A percentile compares a stretch with the other conserved stretches of the same genome.
phyloP scores from a whole-genome alignment of 2,797 vertebrate genomes.

The Acipenser ruthenus region DNA sequence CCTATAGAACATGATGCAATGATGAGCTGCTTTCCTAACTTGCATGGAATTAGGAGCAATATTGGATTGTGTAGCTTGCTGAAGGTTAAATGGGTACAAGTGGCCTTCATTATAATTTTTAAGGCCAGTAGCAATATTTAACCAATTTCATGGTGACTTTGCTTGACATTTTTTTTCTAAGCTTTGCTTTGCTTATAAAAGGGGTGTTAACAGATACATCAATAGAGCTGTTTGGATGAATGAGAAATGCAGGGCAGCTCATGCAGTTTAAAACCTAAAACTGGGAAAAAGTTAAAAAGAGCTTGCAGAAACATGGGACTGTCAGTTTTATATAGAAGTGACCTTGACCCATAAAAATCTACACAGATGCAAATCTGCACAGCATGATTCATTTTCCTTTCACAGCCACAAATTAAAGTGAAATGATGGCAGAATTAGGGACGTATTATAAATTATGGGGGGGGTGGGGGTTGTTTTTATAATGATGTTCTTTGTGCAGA shows the following conservation, averaged over 20 bases:
- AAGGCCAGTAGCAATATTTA: constrained; percentile 19
- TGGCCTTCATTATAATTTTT: neutral
- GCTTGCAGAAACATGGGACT: neutral
- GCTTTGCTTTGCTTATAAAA: neutral
- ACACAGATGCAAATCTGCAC: neutral
- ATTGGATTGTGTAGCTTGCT: neutral
- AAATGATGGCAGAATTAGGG: constrained; percentile 4
- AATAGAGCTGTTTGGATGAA: neutral
- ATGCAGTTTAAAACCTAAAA: neutral
- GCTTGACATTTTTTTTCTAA: constrained; percentile 11
- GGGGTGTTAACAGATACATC: neutral
- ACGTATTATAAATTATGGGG: constrained; percentile 12
- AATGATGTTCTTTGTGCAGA: neutral
- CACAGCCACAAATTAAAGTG: constrained; percentile 1
- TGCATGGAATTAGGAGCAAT: neutral
- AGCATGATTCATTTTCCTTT: neutral
- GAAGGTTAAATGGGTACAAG: neutral
- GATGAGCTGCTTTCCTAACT: constrained; percentile 6
- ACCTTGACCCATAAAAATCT: constrained; percentile 23
- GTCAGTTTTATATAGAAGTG: neutral
- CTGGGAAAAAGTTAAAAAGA: neutral
- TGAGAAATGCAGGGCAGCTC: neutral
- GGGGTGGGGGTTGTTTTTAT: constrained; percentile 7
- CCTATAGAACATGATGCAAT: constrained; percentile 17
- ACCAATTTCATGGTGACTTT: constrained; percentile 39